Conservation (phyloP, 2,888 invertebrate species). For the Platypus cylindrus region DNA sequence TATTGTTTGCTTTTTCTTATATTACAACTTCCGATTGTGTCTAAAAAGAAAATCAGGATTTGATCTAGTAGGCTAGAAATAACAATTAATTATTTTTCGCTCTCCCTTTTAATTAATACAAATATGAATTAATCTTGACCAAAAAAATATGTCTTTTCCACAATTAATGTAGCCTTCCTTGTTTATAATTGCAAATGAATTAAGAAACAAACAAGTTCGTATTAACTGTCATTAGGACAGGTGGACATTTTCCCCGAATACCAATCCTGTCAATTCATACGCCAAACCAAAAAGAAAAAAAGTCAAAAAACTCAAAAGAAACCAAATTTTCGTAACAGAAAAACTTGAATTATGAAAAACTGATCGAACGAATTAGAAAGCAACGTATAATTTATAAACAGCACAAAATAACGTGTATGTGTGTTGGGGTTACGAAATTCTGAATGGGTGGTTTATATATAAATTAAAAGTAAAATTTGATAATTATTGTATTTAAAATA, state of each 20-base stretch:
- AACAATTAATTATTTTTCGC: no score
- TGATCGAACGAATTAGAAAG: conserved; percentile 5
- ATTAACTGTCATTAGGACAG: conserved; percentile 12
- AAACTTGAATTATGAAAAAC: conserved; percentile 12
- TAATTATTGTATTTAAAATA: conserved; percentile 8
- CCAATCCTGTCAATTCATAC: conserved; percentile 13
- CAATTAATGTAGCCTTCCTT: no score
- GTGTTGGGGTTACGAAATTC: conserved; percentile 12
- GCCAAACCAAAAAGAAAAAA: no score
- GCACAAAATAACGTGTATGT: no score
- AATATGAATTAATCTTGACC: no score
- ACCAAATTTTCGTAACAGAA: conserved; percentile 15
- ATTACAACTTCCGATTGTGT: background rate
- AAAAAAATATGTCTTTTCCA: no score
- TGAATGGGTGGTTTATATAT: conserved; percentile 20
- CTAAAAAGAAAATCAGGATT: conserved; percentile 1
- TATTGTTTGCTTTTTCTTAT: background rate
- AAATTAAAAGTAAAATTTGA: conserved; percentile 13
- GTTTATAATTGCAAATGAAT: no score
- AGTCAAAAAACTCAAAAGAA: no score
- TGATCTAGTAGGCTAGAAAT: no score
- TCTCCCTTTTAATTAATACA: no score
- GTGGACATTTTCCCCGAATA: conserved; percentile 9
- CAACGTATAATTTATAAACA: no score
- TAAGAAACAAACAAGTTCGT: no score